Conservation (phyloP, 2,797 vertebrate genomes). For the Distichodus sexfasciatus region DNA sequence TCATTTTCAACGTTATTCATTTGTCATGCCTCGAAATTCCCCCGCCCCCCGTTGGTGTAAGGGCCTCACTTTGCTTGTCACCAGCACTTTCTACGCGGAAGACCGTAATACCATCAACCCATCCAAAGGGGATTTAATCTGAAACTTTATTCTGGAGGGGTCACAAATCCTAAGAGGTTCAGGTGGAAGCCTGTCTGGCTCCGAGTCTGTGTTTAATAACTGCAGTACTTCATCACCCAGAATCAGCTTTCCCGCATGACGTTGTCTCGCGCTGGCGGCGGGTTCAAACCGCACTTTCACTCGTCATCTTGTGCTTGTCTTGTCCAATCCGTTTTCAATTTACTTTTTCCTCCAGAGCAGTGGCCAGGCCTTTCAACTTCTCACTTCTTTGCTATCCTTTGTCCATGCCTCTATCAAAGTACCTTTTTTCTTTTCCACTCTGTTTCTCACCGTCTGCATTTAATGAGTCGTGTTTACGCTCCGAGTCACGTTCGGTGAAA, state of each 20-base stretch:
- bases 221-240: slow-evolving; percentile 30
- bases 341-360: background rate
- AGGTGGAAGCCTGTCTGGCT: slow-evolving; percentile 15
- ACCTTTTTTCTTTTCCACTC: background rate
- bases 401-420: slow-evolving; percentile 41
- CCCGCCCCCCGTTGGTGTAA: background rate
- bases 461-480: slow-evolving; percentile 40
- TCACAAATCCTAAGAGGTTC: slow-evolving; percentile 20
- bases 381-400: slow-evolving; percentile 11
- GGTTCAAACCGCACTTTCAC: slow-evolving; percentile 16
- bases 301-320: background rate
- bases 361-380: slow-evolving; percentile 31
- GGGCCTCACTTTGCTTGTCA: slow-evolving; percentile 10
- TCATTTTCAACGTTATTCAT: too few relatives aligned
- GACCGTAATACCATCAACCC: slow-evolving; percentile 33
- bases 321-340: slow-evolving; percentile 1
- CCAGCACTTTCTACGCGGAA: slow-evolving; percentile 17
- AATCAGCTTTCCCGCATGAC: slow-evolving; percentile 3
- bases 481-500: slow-evolving; percentile 43
- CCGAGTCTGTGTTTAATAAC: slow-evolving; percentile 40
- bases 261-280: background rate
- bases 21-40: too few relatives aligned
- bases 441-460: slow-evolving; percentile 21
- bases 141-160: slow-evolving; percentile 29
- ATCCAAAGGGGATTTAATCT: slow-evolving; percentile 33